Percentiles rank a stretch among this genome's conserved stretches.
These are phyloP conservation scores for Tragelaphus strepsiceros DNA, from an alignment of 2,113 vertebrate genomes.

Conservation along the genomic window DNA sequence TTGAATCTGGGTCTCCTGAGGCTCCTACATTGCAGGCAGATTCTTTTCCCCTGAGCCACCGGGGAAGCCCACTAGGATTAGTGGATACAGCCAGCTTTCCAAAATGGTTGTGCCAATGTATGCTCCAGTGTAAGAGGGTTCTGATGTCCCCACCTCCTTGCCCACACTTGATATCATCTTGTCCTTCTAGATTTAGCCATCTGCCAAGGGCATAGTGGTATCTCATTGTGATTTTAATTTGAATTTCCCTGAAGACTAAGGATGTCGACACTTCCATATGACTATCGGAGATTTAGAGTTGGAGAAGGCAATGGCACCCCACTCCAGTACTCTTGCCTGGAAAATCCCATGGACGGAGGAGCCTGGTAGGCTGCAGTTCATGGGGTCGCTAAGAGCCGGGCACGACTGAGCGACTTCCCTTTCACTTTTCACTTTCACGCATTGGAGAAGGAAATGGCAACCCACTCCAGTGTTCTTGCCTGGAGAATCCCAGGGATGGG, in stretches of 20 bases:
- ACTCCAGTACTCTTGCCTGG: too few relatives aligned
- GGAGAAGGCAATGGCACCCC: too few relatives aligned
- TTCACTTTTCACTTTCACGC: too few relatives aligned
- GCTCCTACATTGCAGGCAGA: background rate
- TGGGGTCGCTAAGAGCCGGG: too few relatives aligned
- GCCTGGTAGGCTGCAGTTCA: too few relatives aligned
- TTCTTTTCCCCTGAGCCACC: background rate
- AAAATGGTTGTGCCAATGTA: background rate
- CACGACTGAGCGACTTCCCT: too few relatives aligned
- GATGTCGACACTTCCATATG: background rate
- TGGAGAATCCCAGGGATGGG: too few relatives aligned
- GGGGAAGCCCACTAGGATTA: background rate
- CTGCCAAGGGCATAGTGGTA: background rate
- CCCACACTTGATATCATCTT: background rate
- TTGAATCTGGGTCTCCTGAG: background rate
- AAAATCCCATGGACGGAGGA: too few relatives aligned
- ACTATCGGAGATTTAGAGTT: background rate
- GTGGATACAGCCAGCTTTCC: background rate
- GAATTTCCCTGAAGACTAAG: background rate
- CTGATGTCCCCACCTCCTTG: background rate
- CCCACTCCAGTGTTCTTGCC: too few relatives aligned
- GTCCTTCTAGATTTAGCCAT: background rate
- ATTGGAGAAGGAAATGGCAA: too few relatives aligned
- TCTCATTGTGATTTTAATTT: background rate
- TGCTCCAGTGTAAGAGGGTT: fast-evolving